Evolutionary conservation across 2,888 invertebrate genomes (phyloP), one percentile per base, ranked within the genome.

Genomic region (Agrenia bidenticulata): DNA sequence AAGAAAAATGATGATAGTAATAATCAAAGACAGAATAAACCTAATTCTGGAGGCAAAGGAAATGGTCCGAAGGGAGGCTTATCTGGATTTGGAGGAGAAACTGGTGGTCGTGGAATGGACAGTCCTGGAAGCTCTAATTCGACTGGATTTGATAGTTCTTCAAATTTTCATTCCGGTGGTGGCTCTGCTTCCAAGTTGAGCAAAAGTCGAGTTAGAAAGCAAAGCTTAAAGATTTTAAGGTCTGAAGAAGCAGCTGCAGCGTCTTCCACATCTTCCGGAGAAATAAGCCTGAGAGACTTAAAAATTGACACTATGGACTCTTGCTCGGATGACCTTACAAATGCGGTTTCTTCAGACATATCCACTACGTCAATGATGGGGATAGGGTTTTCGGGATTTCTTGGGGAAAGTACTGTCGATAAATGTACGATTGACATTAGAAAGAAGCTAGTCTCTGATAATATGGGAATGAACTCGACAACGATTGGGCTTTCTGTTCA

Each of bases 21-120:
- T 1, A 42, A 59, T 41, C 45, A 63, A 15, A 32, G 64, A 42
- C 70, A 67, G n/a, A 61, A 70, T 26, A 66, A 66, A 49, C 70
- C 70, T 2, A 70, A 63, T 56, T 66, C 70, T 1, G 70, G 64
- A 26, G 70, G 70, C 1, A 64, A 62, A 32, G 70, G 70, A 2
- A 66, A 61, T 42, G 69, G 69, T 19, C 61, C 63, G 1, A 60
- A 42, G 54, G 62, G 64, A 5, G 66, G 69, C 1, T 59, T 63
- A 11, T 53, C 55, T 4, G 57, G 41, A 19, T 24, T 19, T 23
- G 41, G 42, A 41, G 41, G 26, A 49, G 59, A 26, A 4, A 23
- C 51, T 24, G 21, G 23, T 21, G 39, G 15, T 15, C 27, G 4
- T 19, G 27, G 37, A 15, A 55, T 24, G 51, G 24, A 51, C 23